Evolutionary conservation across 2,113 vertebrate genomes (phyloP).

Genomic region (Pelecanoides urinatrix): DNA sequence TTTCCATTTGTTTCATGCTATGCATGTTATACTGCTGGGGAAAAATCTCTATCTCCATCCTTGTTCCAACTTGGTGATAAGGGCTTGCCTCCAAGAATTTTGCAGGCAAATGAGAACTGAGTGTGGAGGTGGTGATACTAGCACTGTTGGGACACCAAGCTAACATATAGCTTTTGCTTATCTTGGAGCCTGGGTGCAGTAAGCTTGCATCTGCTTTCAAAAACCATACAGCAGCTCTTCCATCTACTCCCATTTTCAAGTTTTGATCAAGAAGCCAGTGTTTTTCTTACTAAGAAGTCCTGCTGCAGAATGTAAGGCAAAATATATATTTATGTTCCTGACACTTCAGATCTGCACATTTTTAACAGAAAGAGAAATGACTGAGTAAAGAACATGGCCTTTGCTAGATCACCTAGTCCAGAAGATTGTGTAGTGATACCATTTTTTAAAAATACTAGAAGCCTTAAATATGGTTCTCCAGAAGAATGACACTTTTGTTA

Average conservation of each 20-base stretch:
- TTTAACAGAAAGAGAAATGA: background rate
- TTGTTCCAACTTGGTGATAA: background rate
- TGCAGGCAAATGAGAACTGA: background rate
- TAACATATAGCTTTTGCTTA: background rate
- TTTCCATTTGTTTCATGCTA: background rate
- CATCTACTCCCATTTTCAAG: background rate
- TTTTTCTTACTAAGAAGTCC: background rate
- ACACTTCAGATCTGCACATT: background rate
- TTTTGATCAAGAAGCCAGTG: background rate
- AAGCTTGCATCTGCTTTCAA: background rate
- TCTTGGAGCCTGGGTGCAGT: background rate
- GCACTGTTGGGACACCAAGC: background rate
- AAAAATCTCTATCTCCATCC: background rate
- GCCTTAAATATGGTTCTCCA: background rate
- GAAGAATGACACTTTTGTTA: background rate
- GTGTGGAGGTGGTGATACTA: background rate
- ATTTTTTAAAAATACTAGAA: background rate
- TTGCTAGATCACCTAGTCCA: background rate
- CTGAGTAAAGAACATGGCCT: background rate
- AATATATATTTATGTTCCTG: background rate
- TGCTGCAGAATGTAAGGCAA: background rate
- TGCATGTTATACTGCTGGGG: background rate
- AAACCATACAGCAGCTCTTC: background rate
- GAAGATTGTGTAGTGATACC: background rate
- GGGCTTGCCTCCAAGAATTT: background rate